Base-by-base conservation (phyloP, 2,113 vertebrate genomes). In the Naja naja region DNA sequence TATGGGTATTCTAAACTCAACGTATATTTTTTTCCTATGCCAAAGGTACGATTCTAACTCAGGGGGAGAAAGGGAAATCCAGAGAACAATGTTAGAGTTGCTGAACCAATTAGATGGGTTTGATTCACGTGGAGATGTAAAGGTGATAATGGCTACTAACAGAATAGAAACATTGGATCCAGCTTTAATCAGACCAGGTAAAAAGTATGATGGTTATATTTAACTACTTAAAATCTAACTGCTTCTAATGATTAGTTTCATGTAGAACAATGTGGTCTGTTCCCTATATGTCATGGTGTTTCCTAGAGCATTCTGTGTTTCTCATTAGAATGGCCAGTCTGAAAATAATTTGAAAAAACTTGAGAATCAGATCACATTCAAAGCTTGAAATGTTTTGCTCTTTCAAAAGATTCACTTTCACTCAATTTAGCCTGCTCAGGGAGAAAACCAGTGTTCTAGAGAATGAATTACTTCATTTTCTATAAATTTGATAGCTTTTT, bases 121-220 rank as follows among this genome's bases (percentile, higher is more conserved):
- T 94, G 99, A 99, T 95, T 99, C 99, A 0, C 96, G 99, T 10
- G 99, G 99, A 3, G 99, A 99, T 0, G 99, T 99, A 1, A 99
- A 99, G 97, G 99, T 99, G 20, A 99, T 99, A 95, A 99, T 99
- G 99, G 99, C 99, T 87, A 99, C 99, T 58, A 99, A 99, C 95
- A 97, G 99, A 94, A 99, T 99, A 98, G 99, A 99, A 96, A 99
- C 99, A 0, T 95, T 99, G 94, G 99, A 99, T 92, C 99, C 99
- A 0, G 99, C 99, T 14, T 98, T 99, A 94, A 99, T 99, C 97
- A 98, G 99, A 96, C 99, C 99, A 96, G 99, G 99, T 99, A 94
- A 93, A 12, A 69, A 22, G 16, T 39, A 22, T 81, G 69, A 81
- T 81, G 34, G 34, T 81, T 18, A 81, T 20, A 39, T 81, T 81